Evolutionary conservation across 2,888 invertebrate genomes (phyloP).

Genomic region (Tridacna gigas): DNA sequence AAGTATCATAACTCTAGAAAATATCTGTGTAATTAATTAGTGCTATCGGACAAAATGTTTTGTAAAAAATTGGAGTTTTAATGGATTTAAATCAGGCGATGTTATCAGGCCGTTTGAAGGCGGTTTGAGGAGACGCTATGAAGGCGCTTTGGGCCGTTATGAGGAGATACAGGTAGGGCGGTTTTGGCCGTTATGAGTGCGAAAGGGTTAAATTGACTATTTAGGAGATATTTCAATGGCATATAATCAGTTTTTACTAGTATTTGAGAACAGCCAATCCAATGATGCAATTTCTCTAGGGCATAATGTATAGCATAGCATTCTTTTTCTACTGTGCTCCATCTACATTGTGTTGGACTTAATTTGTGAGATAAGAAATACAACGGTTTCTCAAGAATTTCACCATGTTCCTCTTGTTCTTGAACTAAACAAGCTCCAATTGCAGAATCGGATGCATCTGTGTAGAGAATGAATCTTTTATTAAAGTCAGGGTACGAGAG

Average conservation of each 20-base stretch:
- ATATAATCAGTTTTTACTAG: conserved; percentile 2
- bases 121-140: too few species aligned
- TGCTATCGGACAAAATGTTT: too few species aligned
- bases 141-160: too few species aligned
- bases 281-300: not conserved
- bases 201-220: not conserved
- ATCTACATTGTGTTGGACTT: conserved; percentile 9
- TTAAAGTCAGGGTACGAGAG: not conserved
- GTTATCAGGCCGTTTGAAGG: too few species aligned
- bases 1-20: too few species aligned
- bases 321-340: conserved; percentile 19
- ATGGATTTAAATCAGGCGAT: too few species aligned
- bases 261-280: not conserved
- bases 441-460: not conserved
- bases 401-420: conserved; percentile 4
- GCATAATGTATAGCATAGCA: conserved; percentile 8
- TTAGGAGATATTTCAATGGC: conserved; percentile 8
- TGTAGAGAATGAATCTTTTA: conserved; percentile 8
- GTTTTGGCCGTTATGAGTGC: too few species aligned
- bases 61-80: too few species aligned
- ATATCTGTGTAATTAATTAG: too few species aligned
- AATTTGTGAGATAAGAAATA: conserved; percentile 16
- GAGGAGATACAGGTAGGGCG: too few species aligned
- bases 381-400: not conserved
- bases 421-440: not conserved